Percentiles rank a stretch among this genome's conserved stretches.
Conservation (phyloP, 2,888 invertebrate genomes). For the Pterostichus madidus region DNA sequence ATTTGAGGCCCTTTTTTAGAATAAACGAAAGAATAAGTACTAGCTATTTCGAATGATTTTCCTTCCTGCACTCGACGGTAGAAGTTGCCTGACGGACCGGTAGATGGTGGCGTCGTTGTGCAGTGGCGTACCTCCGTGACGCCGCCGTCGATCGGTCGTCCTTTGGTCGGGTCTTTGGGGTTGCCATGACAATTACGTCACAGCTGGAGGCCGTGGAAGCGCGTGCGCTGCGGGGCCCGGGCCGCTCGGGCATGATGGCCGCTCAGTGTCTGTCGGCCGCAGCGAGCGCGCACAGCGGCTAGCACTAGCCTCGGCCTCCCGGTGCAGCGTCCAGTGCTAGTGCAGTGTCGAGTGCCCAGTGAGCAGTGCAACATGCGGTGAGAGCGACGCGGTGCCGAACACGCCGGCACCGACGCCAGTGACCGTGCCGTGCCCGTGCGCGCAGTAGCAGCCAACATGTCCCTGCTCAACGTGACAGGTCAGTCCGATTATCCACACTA, state of each 20-base stretch:
- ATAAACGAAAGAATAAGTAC: neutral
- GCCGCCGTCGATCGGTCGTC: neutral
- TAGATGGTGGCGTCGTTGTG: neutral
- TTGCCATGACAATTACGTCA: constrained; percentile 32
- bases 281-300: neutral
- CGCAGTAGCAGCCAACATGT: constrained; percentile 45
- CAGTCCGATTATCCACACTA: neutral
- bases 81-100: neutral
- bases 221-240: constrained; percentile 2
- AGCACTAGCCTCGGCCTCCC: constrained; percentile 13
- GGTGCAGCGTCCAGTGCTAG: constrained; percentile 24
- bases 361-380: constrained; percentile 9
- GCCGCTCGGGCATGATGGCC: constrained; percentile 13
- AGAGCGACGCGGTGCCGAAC: constrained; percentile 14
- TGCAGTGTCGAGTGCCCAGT: constrained; percentile 11
- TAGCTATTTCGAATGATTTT: neutral
- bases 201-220: neutral
- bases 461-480: constrained; percentile 64
- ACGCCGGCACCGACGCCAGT: constrained; percentile 4
- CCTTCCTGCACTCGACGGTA: neutral
- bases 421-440: constrained; percentile 34
- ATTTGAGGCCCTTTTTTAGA: too few relatives aligned
- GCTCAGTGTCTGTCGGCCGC: constrained; percentile 3
- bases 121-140: constrained; percentile 3
- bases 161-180: too few relatives aligned